phyloP scores from a whole-genome alignment of 2,113 vertebrate genomes.

The Oxyruncus cristatus region DNA sequence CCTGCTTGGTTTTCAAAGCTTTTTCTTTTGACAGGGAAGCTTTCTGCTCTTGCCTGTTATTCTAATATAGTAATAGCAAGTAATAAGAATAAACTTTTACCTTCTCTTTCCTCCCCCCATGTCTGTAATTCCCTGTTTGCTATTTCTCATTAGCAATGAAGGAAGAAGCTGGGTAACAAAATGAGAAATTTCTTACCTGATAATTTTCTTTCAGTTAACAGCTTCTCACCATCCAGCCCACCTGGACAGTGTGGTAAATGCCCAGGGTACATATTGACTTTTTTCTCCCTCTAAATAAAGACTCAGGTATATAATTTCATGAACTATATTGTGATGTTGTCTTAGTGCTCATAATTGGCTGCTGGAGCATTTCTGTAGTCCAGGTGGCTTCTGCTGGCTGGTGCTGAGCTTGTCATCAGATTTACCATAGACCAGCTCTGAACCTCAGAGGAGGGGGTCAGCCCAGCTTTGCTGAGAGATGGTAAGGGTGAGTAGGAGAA shows the following conservation, averaged over 20 bases:
- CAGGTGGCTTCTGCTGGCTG: neutral
- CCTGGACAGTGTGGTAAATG: neutral
- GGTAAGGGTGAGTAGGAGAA: neutral
- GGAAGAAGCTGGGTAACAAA: conserved; percentile 51
- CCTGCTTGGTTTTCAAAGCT: neutral
- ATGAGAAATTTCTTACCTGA: conserved; percentile 38
- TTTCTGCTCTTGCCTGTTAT: neutral
- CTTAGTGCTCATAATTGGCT: conserved; percentile 1
- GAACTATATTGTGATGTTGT: neutral
- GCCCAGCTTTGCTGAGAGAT: neutral
- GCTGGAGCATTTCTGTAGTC: neutral
- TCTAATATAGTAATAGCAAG: neutral
- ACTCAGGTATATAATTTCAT: neutral
- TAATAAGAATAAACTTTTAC: neutral
- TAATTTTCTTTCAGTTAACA: conserved; percentile 46
- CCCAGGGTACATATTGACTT: neutral
- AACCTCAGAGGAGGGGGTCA: neutral
- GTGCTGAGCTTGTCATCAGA: neutral
- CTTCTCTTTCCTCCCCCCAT: neutral
- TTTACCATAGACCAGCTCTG: neutral
- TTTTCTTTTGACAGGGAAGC: neutral
- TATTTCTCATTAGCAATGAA: conserved; percentile 28
- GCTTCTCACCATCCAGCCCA: neutral
- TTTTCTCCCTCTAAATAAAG: neutral
- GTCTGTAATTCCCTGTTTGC: conserved; percentile 22